Evolutionary conservation across 2,888 invertebrate genomes (phyloP), one percentile per base, ranked within the genome.

Genomic region (Trissonchulus sp.): DNA sequence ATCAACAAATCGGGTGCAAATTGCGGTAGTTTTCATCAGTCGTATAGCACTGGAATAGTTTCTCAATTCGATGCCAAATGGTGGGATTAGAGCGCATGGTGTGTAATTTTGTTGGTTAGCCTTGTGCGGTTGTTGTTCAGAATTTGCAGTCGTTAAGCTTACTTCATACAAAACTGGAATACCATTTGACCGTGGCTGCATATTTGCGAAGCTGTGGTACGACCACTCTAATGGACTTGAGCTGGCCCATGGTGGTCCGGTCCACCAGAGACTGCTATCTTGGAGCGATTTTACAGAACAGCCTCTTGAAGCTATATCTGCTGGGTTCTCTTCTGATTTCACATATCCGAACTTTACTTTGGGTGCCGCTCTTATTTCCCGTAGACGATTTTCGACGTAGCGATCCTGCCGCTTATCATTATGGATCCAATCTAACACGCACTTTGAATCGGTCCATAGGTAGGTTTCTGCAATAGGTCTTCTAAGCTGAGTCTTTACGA

Each of bases 391-490:
- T 65, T 65, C 65, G 65, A 65, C n/a, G 28, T 30, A 65, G 31
- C 30, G 65, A 30, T 28, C 31, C 30, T 28, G 28, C 15, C 28
- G 30, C 28, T 65, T 28, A 65, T 65, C n/a, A 28, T 33, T 28
- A 33, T 65, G 28, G 15, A 65, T 30, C 65, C 65, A 65, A 33
- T 65, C 30, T 33, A 65, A 33, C 15, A 33, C 31, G 65, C 3
- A 65, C 31, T 65, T 28, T 15, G 65, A 65, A 65, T 65, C 65
- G 31, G 65, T 65, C 65, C 65, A 65, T 33, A 65, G 65, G 31
- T 30, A 65, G 30, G 28, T 65, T 30, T 65, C 65, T 30, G 15
- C 30, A 28, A 65, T 33, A 28, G 65, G 65, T 30, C 28, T 33
- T 30, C 65, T 33, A 65, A 65, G 28, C 28, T 3, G 28, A 18